A percentile compares a stretch with the other conserved stretches of the same genome.
phyloP scores from a whole-genome alignment of 2,113 vertebrate genomes.

The Hirundichthys speculiger region DNA sequence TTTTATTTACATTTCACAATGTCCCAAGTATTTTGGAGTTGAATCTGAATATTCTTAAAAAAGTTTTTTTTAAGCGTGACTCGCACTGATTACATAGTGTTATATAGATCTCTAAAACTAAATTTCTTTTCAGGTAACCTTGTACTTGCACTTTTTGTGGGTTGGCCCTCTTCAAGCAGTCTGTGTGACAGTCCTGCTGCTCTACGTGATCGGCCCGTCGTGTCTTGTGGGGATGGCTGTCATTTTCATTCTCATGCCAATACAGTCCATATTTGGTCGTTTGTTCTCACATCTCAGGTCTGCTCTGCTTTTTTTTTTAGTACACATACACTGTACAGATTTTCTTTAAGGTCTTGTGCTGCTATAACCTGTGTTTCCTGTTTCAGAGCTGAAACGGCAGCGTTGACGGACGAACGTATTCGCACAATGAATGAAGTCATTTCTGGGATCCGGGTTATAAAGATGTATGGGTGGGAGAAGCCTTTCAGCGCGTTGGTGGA shows the following conservation, averaged over 20 bases:
- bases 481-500: conserved; percentile 87
- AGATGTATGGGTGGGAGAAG: conserved; percentile 98
- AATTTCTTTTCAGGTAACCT: conserved; percentile 82
- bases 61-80: too few relatives aligned
- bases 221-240: conserved; percentile 90
- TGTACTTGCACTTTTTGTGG: conserved; percentile 94
- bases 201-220: conserved; percentile 88
- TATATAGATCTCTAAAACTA: too few relatives aligned
- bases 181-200: conserved; percentile 83
- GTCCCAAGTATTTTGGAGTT: too few relatives aligned
- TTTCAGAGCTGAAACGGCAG: conserved; percentile 87
- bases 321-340: background rate
- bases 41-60: too few relatives aligned
- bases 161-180: conserved; percentile 87
- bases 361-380: conserved; percentile 14
- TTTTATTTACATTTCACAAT: too few relatives aligned
- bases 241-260: conserved; percentile 87
- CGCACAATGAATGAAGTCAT: conserved; percentile 97
- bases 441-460: conserved; percentile 95
- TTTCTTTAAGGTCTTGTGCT: background rate
- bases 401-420: conserved; percentile 89
- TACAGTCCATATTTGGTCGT: conserved; percentile 87
- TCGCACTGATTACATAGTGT: too few relatives aligned
- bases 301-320: too few relatives aligned
- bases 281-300: conserved; percentile 90